Base-by-base conservation (phyloP, 2,797 vertebrate genomes). In the Spondyliosoma cantharus region DNA sequence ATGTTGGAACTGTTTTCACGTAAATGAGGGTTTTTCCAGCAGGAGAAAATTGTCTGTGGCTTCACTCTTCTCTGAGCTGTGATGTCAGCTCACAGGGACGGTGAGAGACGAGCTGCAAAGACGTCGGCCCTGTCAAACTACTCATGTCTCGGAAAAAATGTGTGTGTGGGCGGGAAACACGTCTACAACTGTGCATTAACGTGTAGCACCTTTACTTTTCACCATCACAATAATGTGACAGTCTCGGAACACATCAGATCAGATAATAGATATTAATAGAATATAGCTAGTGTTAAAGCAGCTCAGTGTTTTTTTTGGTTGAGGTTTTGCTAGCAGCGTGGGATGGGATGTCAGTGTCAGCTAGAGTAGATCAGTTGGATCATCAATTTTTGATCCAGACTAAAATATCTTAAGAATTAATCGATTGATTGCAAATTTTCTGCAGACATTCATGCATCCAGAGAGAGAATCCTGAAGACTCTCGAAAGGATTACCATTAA, bases 81-180 rank as follows among this genome's bases (percentile, higher is more conserved):
- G 54, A 82, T 78, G 83, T 81, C 56, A 24, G 74, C 75, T 86
- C 77, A 74, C 73, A 75, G 54, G 9, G 68, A 81, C 58, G 29
- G 62, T 29, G 78, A 80, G 81, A 83, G 70, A 69, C 42, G 82
- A 86, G 79, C 76, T 64, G 81, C 65, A 84, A 65, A 86, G 62
- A 87, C 86, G 67, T 67, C 42, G 43, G 46, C 62, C n/a, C 29
- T 76, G 68, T 90, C 70, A 82, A 67, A 81, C 43, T 42, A 45
- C 49, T 73, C 72, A 24, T 49, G 71, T 78, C 29, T 62, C 2
- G 25, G 54, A 58, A 37, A 50, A 57, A 73, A 4, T 37, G 52
- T 53, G 60, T 29, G 54, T 53, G 54, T 8, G 53, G 48, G 29
- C 50, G 17, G 29, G 25, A 72, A 76, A 66, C 54, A 42, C 74